These are phyloP conservation scores for Dolichallabes microphthalmus DNA, from an alignment of 2,113 vertebrate genomes.

Conservation along the genomic window DNA sequence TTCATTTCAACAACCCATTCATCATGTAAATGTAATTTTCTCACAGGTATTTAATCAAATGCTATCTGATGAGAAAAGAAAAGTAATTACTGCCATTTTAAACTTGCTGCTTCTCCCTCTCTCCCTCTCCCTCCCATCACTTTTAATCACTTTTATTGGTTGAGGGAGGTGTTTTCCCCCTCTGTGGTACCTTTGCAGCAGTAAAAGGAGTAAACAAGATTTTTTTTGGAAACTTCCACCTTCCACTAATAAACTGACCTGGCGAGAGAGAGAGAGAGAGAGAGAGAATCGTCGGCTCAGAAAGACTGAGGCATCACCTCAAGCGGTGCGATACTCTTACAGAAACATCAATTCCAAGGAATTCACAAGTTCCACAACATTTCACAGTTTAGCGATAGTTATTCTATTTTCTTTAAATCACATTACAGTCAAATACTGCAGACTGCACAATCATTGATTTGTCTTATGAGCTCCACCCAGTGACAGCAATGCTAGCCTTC, in stretches of 20 bases:
- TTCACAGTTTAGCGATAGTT: neutral
- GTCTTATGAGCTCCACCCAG: neutral
- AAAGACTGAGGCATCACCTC: neutral
- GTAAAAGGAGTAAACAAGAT: conserved; percentile 9
- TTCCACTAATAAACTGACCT: neutral
- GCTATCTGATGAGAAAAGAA: conserved; percentile 80
- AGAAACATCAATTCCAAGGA: neutral
- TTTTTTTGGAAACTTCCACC: conserved; percentile 12
- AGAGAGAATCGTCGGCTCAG: neutral
- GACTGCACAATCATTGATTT: neutral
- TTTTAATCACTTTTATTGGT: conserved; percentile 59
- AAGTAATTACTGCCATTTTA: conserved; percentile 85
- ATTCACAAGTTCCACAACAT: neutral
- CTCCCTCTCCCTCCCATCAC: conserved; percentile 38
- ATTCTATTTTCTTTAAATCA: neutral
- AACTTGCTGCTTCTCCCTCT: conserved; percentile 64
- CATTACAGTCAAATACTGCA: neutral
- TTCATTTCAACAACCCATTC: conserved; percentile 80
- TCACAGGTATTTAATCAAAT: conserved; percentile 91
- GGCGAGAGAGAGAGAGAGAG: neutral
- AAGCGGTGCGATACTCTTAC: neutral
- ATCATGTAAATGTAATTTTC: conserved; percentile 92
- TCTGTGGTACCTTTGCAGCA: conserved; percentile 10
- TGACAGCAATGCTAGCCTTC: neutral
- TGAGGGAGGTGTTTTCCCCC: conserved; percentile 46